phyloP scores from a whole-genome alignment of 1,140 invertebrate genomes.

The Stegodyphus mimosarum region DNA sequence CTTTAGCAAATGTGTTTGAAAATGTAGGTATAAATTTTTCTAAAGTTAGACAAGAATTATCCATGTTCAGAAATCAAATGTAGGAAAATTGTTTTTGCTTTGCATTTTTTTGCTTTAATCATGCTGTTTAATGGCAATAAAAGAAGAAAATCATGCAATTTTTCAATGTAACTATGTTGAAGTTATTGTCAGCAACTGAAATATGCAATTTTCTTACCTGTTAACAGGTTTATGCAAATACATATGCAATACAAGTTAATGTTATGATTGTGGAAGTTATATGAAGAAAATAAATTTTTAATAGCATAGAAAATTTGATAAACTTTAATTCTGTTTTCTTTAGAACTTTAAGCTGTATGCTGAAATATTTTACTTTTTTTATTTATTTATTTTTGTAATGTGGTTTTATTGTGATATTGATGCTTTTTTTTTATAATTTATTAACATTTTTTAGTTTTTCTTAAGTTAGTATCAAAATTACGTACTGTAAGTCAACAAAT shows the following conservation, averaged over 20 bases:
- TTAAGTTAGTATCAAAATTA: no score
- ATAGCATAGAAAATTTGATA: slow-evolving; percentile 14
- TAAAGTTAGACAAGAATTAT: slow-evolving; percentile 29
- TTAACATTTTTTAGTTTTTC: no score
- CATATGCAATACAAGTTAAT: slow-evolving; percentile 26
- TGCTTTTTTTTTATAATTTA: no score
- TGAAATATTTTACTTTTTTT: no score
- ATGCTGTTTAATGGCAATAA: slow-evolving; percentile 29
- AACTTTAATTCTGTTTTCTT: no score
- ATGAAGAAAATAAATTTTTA: slow-evolving; percentile 20
- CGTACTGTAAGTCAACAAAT: no score
- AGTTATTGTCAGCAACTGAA: slow-evolving; percentile 9
- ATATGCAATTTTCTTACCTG: slow-evolving; percentile 23
- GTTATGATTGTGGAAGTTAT: slow-evolving; percentile 22
- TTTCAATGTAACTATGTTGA: slow-evolving; percentile 1
- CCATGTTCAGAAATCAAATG: slow-evolving; percentile 15
- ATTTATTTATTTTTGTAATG: no score
- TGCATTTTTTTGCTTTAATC: slow-evolving; percentile 27
- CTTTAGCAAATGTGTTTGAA: slow-evolving; percentile 35
- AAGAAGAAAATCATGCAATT: not conserved
- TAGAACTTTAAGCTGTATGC: no score
- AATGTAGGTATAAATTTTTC: slow-evolving; percentile 38
- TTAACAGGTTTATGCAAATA: slow-evolving; percentile 12
- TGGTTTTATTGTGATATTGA: no score
- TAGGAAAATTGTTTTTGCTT: slow-evolving; percentile 22